Evolutionary conservation across 53 echinoderm and acorn worm genomes (phyloP), one percentile per base, ranked within the genome.

Genomic region (Glandiceps talaboti): DNA sequence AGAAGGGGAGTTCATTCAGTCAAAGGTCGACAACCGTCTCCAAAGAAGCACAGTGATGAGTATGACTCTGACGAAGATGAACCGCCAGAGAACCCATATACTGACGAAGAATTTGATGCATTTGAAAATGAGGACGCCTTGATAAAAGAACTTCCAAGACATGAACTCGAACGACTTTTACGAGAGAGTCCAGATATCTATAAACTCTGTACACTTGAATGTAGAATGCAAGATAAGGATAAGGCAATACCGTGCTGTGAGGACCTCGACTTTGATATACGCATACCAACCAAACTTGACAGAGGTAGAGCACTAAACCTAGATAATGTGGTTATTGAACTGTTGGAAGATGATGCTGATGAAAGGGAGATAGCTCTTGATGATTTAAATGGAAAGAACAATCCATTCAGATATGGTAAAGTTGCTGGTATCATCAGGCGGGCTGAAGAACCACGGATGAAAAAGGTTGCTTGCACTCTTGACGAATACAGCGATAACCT

Each of bases 181-280:
- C n/a, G n/a, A n/a, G n/a, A n/a, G n/a, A n/a, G n/a, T n/a, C 92
- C 97, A 27, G 90, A 96, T 6, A 84, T 84, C 28, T 96, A 82
- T 85, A 93, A 91, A 77, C 75, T 90, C 6, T 45, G 64, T 45
- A 6, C 6, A 45, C 6, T 45, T 12, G 64, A 45, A 20, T 12
- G 6, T 20, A 45, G 64, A 45, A 45, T 45, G 6, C 64, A 45
- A 45, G 64, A 45, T 20, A 45, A 45, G 20, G 64, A 45, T 20
- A 45, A 45, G 20, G 64, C 64, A 45, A 20, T 45, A 20, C 64
- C 64, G 6, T 12, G 6, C 20, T 6, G 64, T 6, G 64, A 45
- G 64, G 64, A 45, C 6, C 20, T 45, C 6, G 79, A 79, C 26
- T 33, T 1, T 14, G 75, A 75, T 32, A 86, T 86, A 10, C 33